These are phyloP conservation scores for Amphipyra tragopoginis DNA, from an alignment of 2,888 invertebrate species.

Conservation along the genomic window DNA sequence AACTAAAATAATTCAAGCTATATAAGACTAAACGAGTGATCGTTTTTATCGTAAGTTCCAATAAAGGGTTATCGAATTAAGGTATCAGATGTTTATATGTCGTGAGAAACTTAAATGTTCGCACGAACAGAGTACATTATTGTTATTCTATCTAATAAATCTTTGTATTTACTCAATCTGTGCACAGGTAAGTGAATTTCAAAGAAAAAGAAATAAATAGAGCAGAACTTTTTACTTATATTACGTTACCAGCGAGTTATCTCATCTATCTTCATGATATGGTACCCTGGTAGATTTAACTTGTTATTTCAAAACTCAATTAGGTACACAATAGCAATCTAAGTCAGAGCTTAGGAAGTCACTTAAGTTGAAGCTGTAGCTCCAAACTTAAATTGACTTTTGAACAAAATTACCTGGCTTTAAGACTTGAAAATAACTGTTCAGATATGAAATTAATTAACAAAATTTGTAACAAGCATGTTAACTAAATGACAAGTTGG, in stretches of 20 bases:
- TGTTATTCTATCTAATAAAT: constrained; percentile 23
- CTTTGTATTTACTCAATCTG: constrained; percentile 22
- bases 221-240: constrained; percentile 27
- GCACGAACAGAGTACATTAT: constrained; percentile 21
- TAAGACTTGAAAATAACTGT: constrained; percentile 32
- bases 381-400: constrained; percentile 59
- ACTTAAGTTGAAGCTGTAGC: constrained; percentile 38
- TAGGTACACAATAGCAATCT: constrained; percentile 52
- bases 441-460: constrained; percentile 33
- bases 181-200: not conserved
- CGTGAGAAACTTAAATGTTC: constrained; percentile 43
- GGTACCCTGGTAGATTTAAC: constrained; percentile 28
- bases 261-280: constrained; percentile 28
- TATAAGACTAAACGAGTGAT: constrained; percentile 12
- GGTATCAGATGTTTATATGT: constrained; percentile 10
- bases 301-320: constrained; percentile 52
- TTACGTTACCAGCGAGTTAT: constrained; percentile 16
- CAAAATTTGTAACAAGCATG: constrained; percentile 10
- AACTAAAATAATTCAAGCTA: constrained; percentile 19
- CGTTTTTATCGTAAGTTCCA: constrained; percentile 24
- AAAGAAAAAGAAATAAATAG: constrained; percentile 28
- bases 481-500: not conserved
- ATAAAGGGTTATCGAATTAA: constrained; percentile 38
- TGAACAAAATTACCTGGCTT: constrained; percentile 46
- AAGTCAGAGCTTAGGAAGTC: constrained; percentile 49